Base-by-base conservation (phyloP, 92 coral and sea anemone genomes). In the Desmophyllum pertusum region DNA sequence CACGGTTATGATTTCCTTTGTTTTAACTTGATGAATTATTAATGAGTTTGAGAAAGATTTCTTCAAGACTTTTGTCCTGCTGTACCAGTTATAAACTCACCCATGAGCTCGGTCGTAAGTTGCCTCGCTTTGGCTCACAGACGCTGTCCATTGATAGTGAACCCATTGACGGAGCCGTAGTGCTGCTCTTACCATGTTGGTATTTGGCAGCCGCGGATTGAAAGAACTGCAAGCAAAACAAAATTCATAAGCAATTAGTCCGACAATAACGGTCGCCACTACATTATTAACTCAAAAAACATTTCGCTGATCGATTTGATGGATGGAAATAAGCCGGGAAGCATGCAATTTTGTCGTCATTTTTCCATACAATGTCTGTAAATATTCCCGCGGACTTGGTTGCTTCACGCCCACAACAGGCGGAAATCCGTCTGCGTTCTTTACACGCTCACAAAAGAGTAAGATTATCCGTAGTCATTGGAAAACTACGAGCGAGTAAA, bases 51-150 rank as follows among this genome's bases (percentile, higher is more conserved):
- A n/a, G n/a, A n/a, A n/a, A n/a, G n/a, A n/a, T n/a, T n/a, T n/a
- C 3, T 59, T 59, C 3, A 59, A 57, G 30, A 3, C 29, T n/a
- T 23, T 0, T 57, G 25, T 5, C 13, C 35, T 55, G 9, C 65
- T 27, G 30, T 1, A 29, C 65, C 10, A 59, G 13, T 25, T 39
- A 3, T 42, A 39, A 15, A 59, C 94, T 66, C 76, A 96, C 99
- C 98, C 98, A 96, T 39, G 99, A 96, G 77, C 85, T 96, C 10
- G 99, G 99, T 45, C 99, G 90, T 21, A 92, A 83, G 17, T 71
- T 91, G 33, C 85, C 88, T 53, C 82, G 81, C 18, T 79, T 86
- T 11, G 95, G 70, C 41, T 86, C 87, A 23, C 85, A 64, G 37
- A 85, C 83, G 80, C 76, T 87, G 25, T 93, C 95, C 85, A 89